Base-by-base conservation (phyloP, 2,888 invertebrate genomes). In the Erebia aethiops region DNA sequence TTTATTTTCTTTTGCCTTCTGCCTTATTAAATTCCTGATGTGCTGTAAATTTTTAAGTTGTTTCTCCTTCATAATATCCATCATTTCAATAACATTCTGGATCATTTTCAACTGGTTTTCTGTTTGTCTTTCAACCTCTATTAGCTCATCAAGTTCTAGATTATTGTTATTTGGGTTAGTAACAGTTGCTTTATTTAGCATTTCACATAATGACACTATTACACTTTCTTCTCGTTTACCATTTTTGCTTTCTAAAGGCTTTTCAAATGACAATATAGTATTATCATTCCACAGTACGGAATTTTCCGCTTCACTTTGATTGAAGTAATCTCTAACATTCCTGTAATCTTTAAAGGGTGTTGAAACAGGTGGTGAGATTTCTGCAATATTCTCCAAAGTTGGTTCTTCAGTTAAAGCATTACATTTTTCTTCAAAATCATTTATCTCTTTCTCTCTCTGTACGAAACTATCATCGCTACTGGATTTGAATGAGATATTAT, bases 311-410 rank as follows among this genome's bases (percentile, higher is more conserved):
- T 82, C 79, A 78, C 81, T 87, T 66, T 88, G 82, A 65, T 87
- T 86, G 41, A 89, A 89, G 70, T 79, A 87, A 14, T 92, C 88
- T 52, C 85, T 77, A 5, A 90, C 82, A 79, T 82, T 87, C 76
- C 89, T 84, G 74, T 89, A 89, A 54, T 89, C 84, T 78, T 83
- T 86, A 74, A 91, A 91, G 13, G 92, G 91, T 56, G 91, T 92
- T 0, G 92, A 91, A 8, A 82, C 82, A 0, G 88, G 87, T 43
- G 87, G 90, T 9, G 89, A 84, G 0, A 86, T 81, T 74, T 89
- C 86, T 46, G 82, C 83, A 43, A 87, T 85, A 26, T 87, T 86
- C 74, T 88, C 87, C 63, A 87, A 76, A 18, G 82, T 84, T 14
- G 74, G 76, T 71, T 86, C 82, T 57, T 87, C 80, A 46, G 75